Base-by-base conservation (phyloP, 2,888 invertebrate genomes). In the Ctenicera cuprea region DNA sequence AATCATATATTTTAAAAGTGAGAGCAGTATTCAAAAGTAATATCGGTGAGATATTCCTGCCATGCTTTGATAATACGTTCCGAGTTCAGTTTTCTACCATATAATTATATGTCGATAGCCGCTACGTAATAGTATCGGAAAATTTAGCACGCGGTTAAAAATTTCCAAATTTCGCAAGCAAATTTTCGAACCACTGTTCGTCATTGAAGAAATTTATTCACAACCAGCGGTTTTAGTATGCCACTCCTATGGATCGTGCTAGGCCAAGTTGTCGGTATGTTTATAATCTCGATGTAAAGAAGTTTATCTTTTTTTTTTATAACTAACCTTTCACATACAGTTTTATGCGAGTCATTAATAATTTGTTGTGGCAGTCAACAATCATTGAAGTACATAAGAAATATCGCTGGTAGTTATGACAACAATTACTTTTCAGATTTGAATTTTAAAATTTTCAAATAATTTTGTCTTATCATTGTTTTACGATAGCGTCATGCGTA, bases 111-210 rank as follows among this genome's bases (percentile, higher is more conserved):
- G n/a, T 26, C 4, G n/a, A n/a, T 14, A 22, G 7, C 30, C 3
- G 14, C 30, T 54, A 8, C 54, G 26, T 26, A 33, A 33, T 20
- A 11, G 4, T 26, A 26, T 26, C 5, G 54, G 26, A 54, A 54
- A 54, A 22, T 54, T 14, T 30, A 54, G 54, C 7, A 3, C 14
- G 14, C 0, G 30, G n/a, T n/a, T n/a, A 1, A 12, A 18, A 52
- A 54, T 54, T 54, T 54, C 54, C 54, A 30, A 57, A 59, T 59
- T 59, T 59, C 38, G 38, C 38, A 59, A 59, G 59, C 38, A 20
- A 38, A 37, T 38, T 18, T 52, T 54, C 22, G n/a, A 57, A 26
- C 30, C n/a, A 33, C 18, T 18, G 14, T 18, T 59, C 38, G 59
- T 37, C 59, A 59, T 59, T 59, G 38, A 59, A 37, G 14, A 18